These are phyloP conservation scores for Amniataba percoides DNA, from an alignment of 2,797 vertebrate species.

Conservation along the genomic window DNA sequence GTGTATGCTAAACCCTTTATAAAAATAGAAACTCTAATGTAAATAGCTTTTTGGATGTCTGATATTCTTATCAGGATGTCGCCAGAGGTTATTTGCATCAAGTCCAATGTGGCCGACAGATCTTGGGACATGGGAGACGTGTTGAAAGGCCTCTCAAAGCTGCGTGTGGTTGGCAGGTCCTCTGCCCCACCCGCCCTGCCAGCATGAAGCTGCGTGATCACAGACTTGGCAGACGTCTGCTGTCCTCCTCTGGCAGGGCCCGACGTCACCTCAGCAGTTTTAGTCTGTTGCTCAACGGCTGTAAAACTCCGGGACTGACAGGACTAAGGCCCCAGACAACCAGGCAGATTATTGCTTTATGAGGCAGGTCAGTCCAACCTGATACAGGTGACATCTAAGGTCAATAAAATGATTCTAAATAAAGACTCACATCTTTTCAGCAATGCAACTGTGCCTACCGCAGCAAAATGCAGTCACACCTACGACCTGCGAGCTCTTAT, in stretches of 20 bases:
- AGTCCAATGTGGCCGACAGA: slow-evolving; percentile 30
- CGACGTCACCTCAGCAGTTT: slow-evolving; percentile 27
- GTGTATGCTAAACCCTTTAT: not conserved
- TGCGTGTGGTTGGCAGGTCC: slow-evolving; percentile 45
- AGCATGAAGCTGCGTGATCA: slow-evolving; percentile 69
- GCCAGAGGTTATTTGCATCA: slow-evolving; percentile 17
- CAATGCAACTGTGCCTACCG: not conserved
- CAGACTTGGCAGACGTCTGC: slow-evolving; percentile 60
- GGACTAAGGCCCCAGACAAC: slow-evolving; percentile 7
- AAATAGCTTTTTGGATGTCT: not conserved
- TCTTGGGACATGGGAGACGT: slow-evolving; percentile 45
- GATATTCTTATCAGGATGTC: slow-evolving; percentile 19
- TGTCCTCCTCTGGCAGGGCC: slow-evolving; percentile 13
- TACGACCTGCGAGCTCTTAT: slow-evolving; percentile 36
- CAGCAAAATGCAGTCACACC: not conserved
- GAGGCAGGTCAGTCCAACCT: slow-evolving; percentile 6
- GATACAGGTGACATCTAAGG: slow-evolving; percentile 5
- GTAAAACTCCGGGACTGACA: slow-evolving; percentile 56
- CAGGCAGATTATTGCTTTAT: slow-evolving; percentile 49
- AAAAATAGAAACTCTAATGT: not conserved
- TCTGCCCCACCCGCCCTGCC: slow-evolving; percentile 26
- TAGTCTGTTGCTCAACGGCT: slow-evolving; percentile 61
- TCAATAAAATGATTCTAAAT: slow-evolving; percentile 36
- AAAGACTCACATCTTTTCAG: slow-evolving; percentile 3
- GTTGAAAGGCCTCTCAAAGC: slow-evolving; percentile 62